phyloP scores from a whole-genome alignment of 2,797 vertebrate species.

The Takifugu ocellatus region DNA sequence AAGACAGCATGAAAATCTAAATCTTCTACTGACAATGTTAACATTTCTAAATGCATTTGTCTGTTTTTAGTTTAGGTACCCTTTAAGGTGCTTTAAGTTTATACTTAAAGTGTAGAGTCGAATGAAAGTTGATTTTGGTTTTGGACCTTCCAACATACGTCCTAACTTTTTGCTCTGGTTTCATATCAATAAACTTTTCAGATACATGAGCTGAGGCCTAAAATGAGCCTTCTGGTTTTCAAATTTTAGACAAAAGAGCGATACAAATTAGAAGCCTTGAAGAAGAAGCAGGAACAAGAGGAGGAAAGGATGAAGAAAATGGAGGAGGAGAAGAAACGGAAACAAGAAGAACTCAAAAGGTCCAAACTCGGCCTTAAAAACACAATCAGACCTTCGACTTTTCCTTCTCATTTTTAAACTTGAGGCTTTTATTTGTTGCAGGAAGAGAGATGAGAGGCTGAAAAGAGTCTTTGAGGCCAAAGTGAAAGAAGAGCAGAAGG shows the following conservation, averaged over 20 bases:
- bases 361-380: slow-evolving; percentile 35
- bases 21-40: no score
- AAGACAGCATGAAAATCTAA: no score
- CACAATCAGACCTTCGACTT: background rate
- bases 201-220: background rate
- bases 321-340: slow-evolving; percentile 88
- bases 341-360: slow-evolving; percentile 89
- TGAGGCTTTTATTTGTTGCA: slow-evolving; percentile 41
- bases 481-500: slow-evolving; percentile 85
- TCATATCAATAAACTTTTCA: no score
- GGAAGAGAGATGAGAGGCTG: slow-evolving; percentile 89
- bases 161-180: no score
- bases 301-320: slow-evolving; percentile 87
- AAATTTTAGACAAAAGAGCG: slow-evolving; percentile 75
- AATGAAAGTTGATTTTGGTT: no score
- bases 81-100: no score
- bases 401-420: background rate
- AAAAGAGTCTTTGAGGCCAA: slow-evolving; percentile 87
- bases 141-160: no score
- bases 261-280: slow-evolving; percentile 85
- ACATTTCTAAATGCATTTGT: no score
- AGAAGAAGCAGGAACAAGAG: slow-evolving; percentile 91
- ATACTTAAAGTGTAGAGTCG: no score
- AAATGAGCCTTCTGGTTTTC: background rate
- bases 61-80: no score